Conservation (phyloP, 2,797 vertebrate genomes). For the Falco columbarius region DNA sequence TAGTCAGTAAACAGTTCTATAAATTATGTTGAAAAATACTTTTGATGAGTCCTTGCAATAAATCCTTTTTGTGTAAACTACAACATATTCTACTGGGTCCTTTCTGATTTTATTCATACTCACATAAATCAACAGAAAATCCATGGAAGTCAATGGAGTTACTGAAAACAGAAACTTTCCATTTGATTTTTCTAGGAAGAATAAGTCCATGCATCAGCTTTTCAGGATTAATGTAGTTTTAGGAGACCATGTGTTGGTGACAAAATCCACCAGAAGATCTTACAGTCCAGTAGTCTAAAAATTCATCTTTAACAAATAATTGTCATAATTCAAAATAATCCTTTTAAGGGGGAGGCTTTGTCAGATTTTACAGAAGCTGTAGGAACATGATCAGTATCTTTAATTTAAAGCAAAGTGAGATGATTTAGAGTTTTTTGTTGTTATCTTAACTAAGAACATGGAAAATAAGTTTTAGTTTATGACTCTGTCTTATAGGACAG, state of each 20-base stretch:
- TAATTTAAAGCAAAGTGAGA: neutral
- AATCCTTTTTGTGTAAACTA: conserved; percentile 51
- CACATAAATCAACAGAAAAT: conserved; percentile 45
- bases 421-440: neutral
- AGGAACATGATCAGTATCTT: neutral
- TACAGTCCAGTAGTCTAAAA: neutral
- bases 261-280: neutral
- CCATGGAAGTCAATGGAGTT: neutral
- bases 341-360: neutral
- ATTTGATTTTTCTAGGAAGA: neutral
- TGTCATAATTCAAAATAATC: neutral
- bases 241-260: neutral
- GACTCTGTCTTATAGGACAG: neutral
- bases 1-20: conserved; percentile 57
- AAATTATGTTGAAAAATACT: conserved; percentile 31
- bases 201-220: neutral
- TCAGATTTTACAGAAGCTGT: neutral
- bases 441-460: neutral
- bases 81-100: conserved; percentile 17
- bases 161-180: neutral
- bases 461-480: neutral
- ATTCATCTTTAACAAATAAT: neutral
- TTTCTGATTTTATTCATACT: conserved; percentile 18
- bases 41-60: conserved; percentile 24
- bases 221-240: neutral